A percentile compares a stretch with the other conserved stretches of the same genome.
Conservation (phyloP, 2,797 vertebrate species). For the Aselliscus stoliczkanus region DNA sequence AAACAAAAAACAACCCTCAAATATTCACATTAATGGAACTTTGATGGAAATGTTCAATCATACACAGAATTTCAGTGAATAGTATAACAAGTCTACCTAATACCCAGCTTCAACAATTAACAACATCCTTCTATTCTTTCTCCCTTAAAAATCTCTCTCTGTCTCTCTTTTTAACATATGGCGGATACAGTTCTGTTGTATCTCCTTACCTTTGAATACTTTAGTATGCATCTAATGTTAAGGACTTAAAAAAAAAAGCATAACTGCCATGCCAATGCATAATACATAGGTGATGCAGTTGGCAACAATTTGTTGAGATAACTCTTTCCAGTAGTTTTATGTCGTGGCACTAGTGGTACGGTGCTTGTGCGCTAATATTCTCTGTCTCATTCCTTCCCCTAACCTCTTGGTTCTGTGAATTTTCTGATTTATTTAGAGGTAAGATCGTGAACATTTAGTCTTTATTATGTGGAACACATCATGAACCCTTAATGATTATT, state of each 20-base stretch:
- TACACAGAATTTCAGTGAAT: background rate
- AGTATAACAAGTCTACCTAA: background rate
- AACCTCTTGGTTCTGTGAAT: background rate
- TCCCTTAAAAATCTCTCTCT: background rate
- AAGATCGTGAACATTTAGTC: background rate
- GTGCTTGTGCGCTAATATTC: background rate
- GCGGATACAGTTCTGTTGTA: background rate
- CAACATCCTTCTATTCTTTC: background rate
- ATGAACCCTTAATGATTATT: slow-evolving; percentile 25
- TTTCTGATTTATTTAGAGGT: slow-evolving; percentile 39
- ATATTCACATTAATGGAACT: no score
- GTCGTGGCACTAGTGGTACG: no score
- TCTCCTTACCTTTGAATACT: background rate
- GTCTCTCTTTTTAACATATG: background rate
- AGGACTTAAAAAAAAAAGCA: background rate
- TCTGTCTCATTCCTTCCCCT: background rate
- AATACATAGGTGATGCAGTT: background rate
- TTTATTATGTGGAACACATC: background rate
- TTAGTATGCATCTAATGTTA: background rate
- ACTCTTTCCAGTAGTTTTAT: background rate
- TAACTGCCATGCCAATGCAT: background rate
- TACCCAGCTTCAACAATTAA: background rate
- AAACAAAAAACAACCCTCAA: no score
- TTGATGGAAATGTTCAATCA: background rate
- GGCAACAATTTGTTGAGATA: background rate